Evolutionary conservation across 1,140 invertebrate genomes (phyloP).

Genomic region (Planococcus citri): DNA sequence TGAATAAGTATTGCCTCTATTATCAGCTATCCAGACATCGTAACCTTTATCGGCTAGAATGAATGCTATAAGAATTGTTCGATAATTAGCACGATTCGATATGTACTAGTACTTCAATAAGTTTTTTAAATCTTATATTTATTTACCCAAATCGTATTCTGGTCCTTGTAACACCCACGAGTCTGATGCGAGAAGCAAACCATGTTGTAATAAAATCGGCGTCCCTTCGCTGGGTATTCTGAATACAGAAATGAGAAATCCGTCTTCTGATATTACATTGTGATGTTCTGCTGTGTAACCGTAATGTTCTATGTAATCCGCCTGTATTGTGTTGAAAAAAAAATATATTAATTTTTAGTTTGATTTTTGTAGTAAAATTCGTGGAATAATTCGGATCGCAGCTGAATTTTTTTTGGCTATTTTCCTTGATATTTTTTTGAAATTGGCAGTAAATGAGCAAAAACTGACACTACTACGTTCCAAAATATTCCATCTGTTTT

Average conservation of each 20-base stretch:
- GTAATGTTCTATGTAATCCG: constrained; percentile 38
- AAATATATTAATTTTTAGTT: no score
- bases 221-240: constrained; percentile 41
- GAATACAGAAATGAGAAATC: constrained; percentile 53
- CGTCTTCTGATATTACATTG: constrained; percentile 49
- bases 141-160: constrained; percentile 25
- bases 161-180: constrained; percentile 36
- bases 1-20: constrained; percentile 43
- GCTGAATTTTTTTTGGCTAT: no score
- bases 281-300: constrained; percentile 54
- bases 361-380: no score
- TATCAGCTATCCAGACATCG: constrained; percentile 50
- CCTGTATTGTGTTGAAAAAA: no score
- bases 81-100: neutral
- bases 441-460: no score
- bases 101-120: no score
- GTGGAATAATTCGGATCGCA: no score
- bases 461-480: no score
- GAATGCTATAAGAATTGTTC: constrained; percentile 30
- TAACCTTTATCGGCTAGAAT: constrained; percentile 41
- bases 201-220: constrained; percentile 38
- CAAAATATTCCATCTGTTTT: no score
- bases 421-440: no score
- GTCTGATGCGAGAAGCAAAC: constrained; percentile 35
- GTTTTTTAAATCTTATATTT: neutral